phyloP scores from a whole-genome alignment of 2,888 invertebrate genomes.

The Chymomyza procnemis region DNA sequence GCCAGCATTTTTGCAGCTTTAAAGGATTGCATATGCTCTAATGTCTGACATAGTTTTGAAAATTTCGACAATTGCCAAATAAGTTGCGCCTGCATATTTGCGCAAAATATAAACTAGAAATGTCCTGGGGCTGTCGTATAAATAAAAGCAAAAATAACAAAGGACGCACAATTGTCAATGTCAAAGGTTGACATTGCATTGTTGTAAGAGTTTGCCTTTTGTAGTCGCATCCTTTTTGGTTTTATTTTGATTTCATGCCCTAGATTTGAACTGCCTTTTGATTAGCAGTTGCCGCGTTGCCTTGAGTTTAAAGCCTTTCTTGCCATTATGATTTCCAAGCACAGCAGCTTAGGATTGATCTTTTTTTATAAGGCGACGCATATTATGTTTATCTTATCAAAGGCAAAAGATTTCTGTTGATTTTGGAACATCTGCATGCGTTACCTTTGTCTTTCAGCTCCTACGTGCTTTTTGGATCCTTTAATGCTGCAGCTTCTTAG shows the following conservation, averaged over 20 bases:
- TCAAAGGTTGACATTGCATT: not conserved
- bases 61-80: constrained; percentile 27
- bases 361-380: constrained; percentile 22
- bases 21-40: not conserved
- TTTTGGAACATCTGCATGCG: constrained; percentile 45
- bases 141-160: not conserved
- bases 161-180: not conserved
- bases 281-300: constrained; percentile 34
- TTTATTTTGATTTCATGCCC: constrained; percentile 14
- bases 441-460: constrained; percentile 16
- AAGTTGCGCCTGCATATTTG: constrained; percentile 38
- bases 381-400: constrained; percentile 36
- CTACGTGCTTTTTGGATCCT: constrained; percentile 34
- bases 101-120: constrained; percentile 53
- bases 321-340: constrained; percentile 13
- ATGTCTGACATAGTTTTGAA: constrained; percentile 20
- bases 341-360: constrained; percentile 13
- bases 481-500: constrained; percentile 42
- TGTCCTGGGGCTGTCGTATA: constrained; percentile 21
- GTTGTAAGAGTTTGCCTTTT: not conserved
- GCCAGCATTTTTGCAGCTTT: constrained; percentile 54
- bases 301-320: constrained; percentile 17
- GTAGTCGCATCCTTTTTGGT: constrained; percentile 22
- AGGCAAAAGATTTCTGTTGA: constrained; percentile 27
- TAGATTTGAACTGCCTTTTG: constrained; percentile 31